phyloP scores from a whole-genome alignment of 2,797 vertebrate species.

The Periparus ater region DNA sequence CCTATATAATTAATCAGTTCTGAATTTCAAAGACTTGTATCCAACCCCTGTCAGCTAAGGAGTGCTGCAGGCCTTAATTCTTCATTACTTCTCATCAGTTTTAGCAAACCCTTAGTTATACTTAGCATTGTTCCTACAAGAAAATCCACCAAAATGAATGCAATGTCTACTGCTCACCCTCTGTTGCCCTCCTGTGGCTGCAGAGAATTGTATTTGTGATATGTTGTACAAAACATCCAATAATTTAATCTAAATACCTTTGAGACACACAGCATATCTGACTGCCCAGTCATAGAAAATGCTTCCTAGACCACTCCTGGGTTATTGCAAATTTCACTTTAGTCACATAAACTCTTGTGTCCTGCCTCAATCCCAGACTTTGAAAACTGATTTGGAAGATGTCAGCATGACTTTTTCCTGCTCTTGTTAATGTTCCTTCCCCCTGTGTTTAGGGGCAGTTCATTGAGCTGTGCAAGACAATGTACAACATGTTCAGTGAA shows the following conservation, averaged over 20 bases:
- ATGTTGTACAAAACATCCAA: neutral
- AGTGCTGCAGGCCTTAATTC: neutral
- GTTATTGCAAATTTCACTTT: neutral
- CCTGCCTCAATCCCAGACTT: neutral
- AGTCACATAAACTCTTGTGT: neutral
- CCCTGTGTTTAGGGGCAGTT: slow-evolving; percentile 86
- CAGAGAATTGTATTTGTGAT: neutral
- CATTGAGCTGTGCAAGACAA: slow-evolving; percentile 96
- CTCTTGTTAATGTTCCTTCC: neutral
- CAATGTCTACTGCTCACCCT: neutral
- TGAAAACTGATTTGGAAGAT: neutral
- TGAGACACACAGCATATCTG: neutral
- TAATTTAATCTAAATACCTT: neutral
- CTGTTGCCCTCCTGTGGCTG: slow-evolving; percentile 12
- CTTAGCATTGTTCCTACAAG: neutral
- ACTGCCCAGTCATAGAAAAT: neutral
- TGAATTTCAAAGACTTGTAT: neutral
- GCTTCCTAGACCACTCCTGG: neutral
- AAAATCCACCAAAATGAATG: neutral
- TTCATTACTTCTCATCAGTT: neutral
- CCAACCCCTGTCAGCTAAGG: neutral
- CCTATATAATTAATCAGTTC: neutral
- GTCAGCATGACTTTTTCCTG: neutral
- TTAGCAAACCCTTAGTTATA: neutral
- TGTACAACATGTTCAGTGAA: slow-evolving; percentile 98